Base-by-base conservation (phyloP, 2,888 invertebrate genomes). In the Galeopsomyia nigrocyanea region DNA sequence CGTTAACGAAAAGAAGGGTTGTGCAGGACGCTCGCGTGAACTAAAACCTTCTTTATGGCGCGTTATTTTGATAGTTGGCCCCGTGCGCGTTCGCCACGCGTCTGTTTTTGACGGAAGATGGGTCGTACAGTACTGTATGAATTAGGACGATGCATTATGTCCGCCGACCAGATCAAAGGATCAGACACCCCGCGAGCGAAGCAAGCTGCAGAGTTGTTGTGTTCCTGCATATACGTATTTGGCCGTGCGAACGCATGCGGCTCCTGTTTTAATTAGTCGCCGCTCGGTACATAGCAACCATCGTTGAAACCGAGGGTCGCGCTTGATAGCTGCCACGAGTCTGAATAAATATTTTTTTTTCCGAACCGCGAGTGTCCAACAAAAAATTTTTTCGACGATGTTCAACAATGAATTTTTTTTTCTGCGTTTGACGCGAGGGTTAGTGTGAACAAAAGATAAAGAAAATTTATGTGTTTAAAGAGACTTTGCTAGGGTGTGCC, bases 141-240 rank as follows among this genome's bases (percentile, higher is more conserved):
- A 39, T 39, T 39, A 39, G 26, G 39, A 39, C 39, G 39, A 39
- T 39, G 39, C 39, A 39, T 39, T 39, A 39, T 39, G 22, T 49
- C 39, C 17, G 13, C 21, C n/a, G 55, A 26, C 55, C 51, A 22
- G 60, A 60, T 68, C 68, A 49, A 55, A 62, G 68, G 68, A 68
- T 62, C 62, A 56, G 39, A 55, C 39, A 39, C 22, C 46, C 19
- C 19, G 26, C 57, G 22, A 19, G 31, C 47, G 26, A 26, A 26
- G 26, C 26, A n/a, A 16, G 62, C 50, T n/a, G 62, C 26, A 46
- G 57, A 66, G 31, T 46, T 66, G 56, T 53, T 49, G 21, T 26
- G 51, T 26, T 63, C 16, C 16, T 22, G 21, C 65, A 22, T 22
- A n/a, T n/a, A n/a, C n/a, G n/a, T n/a, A n/a, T n/a, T n/a, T 22